A percentile compares a stretch with the other conserved stretches of the same genome.
These are phyloP conservation scores for Papio anubis DNA, from an alignment of 2,113 vertebrate species.

Conservation along the genomic window DNA sequence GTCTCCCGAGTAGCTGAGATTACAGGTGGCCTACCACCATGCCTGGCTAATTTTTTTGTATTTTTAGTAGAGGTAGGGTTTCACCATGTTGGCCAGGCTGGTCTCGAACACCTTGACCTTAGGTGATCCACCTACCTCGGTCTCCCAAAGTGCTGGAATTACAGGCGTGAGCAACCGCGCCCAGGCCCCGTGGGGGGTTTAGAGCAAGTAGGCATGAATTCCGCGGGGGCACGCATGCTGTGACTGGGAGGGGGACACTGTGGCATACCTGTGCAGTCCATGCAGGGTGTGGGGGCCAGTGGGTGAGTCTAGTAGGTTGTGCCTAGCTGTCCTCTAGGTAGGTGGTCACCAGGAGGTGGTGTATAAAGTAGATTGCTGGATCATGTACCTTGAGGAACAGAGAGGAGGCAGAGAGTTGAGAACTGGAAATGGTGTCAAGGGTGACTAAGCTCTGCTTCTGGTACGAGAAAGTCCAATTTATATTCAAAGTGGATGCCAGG, in stretches of 20 bases:
- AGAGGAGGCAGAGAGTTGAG: neutral
- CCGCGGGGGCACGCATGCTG: fast-evolving
- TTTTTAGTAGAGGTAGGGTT: no score
- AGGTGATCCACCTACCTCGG: no score
- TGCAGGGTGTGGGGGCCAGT: neutral
- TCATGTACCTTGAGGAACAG: neutral
- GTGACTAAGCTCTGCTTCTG: neutral
- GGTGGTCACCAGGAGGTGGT: no score
- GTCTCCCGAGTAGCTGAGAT: no score
- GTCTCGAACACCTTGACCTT: no score
- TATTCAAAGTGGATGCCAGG: neutral
- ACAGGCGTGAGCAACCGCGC: no score
- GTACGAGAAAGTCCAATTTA: neutral
- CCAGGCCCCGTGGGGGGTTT: neutral
- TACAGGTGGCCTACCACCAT: no score
- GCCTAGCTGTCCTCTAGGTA: neutral
- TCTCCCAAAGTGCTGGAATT: no score
- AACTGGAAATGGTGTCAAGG: neutral
- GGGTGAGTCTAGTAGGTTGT: neutral
- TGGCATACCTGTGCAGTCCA: neutral
- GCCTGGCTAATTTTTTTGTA: no score
- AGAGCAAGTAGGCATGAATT: neutral
- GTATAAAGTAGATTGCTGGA: neutral
- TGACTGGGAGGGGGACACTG: neutral
- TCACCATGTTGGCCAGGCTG: no score